Conservation (phyloP, 2,888 invertebrate species). For the Rhyacophila evoluta region DNA sequence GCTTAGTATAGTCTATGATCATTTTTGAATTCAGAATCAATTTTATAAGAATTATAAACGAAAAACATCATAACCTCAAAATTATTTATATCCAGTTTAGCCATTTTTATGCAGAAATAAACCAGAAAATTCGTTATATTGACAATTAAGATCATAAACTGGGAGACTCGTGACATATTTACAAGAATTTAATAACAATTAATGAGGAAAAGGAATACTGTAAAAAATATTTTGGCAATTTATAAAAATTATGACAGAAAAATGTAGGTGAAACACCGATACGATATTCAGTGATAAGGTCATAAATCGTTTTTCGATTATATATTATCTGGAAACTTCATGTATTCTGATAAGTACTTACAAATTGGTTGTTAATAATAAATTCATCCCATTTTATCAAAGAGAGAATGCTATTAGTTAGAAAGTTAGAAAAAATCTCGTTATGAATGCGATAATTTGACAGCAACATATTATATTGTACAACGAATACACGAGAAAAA, state of each 20-base stretch:
- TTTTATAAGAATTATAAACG: too few relatives aligned
- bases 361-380: neutral
- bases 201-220: neutral
- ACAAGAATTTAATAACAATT: neutral
- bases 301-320: neutral
- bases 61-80: neutral
- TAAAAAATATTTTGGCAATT: neutral
- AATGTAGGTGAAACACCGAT: conserved; percentile 16
- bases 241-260: neutral
- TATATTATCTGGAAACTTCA: neutral
- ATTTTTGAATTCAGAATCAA: too few relatives aligned
- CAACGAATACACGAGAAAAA: neutral
- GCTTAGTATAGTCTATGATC: too few relatives aligned
- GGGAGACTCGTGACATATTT: neutral
- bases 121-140: neutral
- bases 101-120: neutral
- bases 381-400: neutral
- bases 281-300: neutral
- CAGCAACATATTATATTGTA: conserved; percentile 1
- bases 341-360: neutral
- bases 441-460: neutral
- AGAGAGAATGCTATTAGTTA: conserved; percentile 17
- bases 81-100: neutral
- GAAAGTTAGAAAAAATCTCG: neutral
- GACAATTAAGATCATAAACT: neutral